Base-by-base conservation (phyloP, 2,797 vertebrate genomes). In the Siniperca scherzeri region DNA sequence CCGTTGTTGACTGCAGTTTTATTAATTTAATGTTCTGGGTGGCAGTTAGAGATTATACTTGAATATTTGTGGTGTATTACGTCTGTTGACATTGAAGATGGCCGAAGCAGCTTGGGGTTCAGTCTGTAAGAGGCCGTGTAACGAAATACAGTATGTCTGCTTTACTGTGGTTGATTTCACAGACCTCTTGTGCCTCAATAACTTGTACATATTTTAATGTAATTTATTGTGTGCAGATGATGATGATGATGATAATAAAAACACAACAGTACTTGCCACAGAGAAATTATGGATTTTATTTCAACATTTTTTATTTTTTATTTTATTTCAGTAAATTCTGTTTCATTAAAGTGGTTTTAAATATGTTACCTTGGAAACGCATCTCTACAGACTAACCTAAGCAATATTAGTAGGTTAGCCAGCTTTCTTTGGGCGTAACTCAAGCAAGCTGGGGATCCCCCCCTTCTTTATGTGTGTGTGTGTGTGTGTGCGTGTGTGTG, bases 131-230 rank as follows among this genome's bases (percentile, higher is more conserved):
- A 74, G 40, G 52, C 64, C 46, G 61, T 61, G 46, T 42, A 2
- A n/a, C 57, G 44, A 56, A 61, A 46, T 5, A 10, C 3, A 1
- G 48, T 6, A 12, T 5, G 25, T 60, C 27, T 48, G n/a, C 2
- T 73, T 40, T 7, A 17, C 2, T 21, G 16, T n/a, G 25, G 48
- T 33, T 52, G 36, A 30, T 33, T 40, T 59, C 80, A 53, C 69
- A 55, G 25, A 46, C 44, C 42, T 81, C 22, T 14, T 17, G 36
- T 79, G 81, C 84, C 85, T 85, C 82, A 66, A 40, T 38, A 65
- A 46, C 27, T 16, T 92, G 87, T 89, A 87, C 75, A 90, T 90
- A 83, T 81, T 70, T 73, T n/a, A 52, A 19, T 33, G 77, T 91
- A 80, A 88, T 44, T 75, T 84, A 93, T 88, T 74, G 27, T 78